Percentiles rank a stretch among this genome's conserved stretches.
Evolutionary conservation across 2,888 invertebrate species (phyloP).

Genomic region (Spisula subtruncata): DNA sequence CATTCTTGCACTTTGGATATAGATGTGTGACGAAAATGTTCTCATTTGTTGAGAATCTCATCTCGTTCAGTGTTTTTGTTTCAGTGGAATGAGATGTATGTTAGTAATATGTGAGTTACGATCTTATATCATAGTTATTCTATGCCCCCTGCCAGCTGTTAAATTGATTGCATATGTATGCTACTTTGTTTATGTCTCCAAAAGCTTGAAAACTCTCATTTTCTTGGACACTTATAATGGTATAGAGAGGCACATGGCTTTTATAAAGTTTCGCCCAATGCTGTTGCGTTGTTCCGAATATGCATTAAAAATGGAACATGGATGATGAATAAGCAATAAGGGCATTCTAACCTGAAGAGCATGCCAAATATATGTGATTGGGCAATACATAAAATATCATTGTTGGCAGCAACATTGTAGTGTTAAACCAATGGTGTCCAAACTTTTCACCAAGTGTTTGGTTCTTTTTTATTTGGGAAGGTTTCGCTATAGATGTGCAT

Average conservation of each 20-base stretch:
- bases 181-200: background rate
- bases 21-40: no score
- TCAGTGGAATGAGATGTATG: background rate
- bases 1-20: no score
- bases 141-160: background rate
- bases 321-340: background rate
- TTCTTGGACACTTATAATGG: background rate
- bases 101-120: background rate
- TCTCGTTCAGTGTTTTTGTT: background rate
- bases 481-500: no score
- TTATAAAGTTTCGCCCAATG: background rate
- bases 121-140: background rate
- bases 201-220: background rate
- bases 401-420: no score
- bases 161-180: background rate
- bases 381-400: no score
- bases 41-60: no score
- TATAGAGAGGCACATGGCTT: background rate
- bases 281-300: background rate
- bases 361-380: conserved; percentile 1
- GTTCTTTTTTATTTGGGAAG: no score
- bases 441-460: no score
- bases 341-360: background rate
- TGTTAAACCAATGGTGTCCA: no score
- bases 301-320: background rate